These are phyloP conservation scores for Yasuhikotakia modesta DNA, from an alignment of 2,797 vertebrate species.

Conservation along the genomic window DNA sequence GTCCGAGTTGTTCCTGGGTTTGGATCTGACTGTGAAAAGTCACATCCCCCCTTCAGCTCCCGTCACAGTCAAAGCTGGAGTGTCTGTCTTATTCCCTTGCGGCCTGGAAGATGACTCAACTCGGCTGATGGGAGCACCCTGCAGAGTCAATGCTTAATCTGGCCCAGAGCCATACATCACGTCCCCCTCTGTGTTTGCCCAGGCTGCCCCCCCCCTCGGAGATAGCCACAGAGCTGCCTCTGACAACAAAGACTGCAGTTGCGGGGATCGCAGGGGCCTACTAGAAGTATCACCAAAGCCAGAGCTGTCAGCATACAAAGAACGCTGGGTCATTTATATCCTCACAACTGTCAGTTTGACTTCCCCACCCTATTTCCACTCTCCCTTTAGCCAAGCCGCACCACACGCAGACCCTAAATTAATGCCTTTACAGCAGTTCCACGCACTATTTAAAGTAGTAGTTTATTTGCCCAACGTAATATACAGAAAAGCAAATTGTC, in stretches of 20 bases:
- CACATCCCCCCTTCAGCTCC: constrained; percentile 71
- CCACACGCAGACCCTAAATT: constrained; percentile 25
- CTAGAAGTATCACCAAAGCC: constrained; percentile 77
- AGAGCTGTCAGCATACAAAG: constrained; percentile 74
- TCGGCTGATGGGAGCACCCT: constrained; percentile 59
- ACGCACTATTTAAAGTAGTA: constrained; percentile 21
- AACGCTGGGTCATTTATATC: constrained; percentile 73
- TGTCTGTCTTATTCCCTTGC: constrained; percentile 64
- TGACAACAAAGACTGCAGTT: constrained; percentile 73
- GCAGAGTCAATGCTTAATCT: constrained; percentile 63
- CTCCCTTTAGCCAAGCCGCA: constrained; percentile 37
- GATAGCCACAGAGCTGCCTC: constrained; percentile 49
- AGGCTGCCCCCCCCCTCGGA: constrained; percentile 56
- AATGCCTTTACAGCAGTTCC: constrained; percentile 7
- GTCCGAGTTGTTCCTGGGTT: constrained; percentile 65
- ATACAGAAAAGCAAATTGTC: background rate
- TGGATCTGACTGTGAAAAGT: constrained; percentile 80
- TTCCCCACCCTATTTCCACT: constrained; percentile 55
- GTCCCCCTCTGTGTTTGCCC: constrained; percentile 69
- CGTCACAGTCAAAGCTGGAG: constrained; percentile 71
- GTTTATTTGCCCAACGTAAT: constrained; percentile 25
- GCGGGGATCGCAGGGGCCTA: constrained; percentile 74
- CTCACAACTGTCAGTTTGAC: constrained; percentile 71
- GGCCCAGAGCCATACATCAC: constrained; percentile 74
- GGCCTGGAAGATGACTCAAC: constrained; percentile 62